Evolutionary conservation across 92 coral and sea anemone genomes (phyloP), one percentile per base, ranked within the genome.

Genomic region (Epizoanthus rinbou): DNA sequence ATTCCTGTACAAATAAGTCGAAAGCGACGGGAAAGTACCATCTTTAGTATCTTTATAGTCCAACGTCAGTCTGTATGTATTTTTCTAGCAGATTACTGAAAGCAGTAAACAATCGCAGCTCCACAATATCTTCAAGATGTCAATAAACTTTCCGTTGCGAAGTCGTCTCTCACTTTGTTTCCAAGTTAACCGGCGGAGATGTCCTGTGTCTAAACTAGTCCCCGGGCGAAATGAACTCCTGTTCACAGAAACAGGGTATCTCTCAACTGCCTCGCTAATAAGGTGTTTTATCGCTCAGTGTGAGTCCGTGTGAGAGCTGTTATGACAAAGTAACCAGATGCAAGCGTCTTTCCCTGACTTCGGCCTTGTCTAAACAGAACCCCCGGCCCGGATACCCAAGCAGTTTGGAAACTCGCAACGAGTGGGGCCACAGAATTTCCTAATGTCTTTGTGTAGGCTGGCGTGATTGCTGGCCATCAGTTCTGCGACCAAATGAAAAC

Each of bases 231-330:
- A 15, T 11, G 70, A 19, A 37, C 25, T 21, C 64, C 70, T 10
- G 68, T 63, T 76, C 81, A 23, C 71, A 39, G 57, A 78, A 62
- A 62, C 72, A 15, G 43, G 63, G 22, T n/a, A 65, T 78, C 82
- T 78, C 64, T 78, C 71, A 78, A 62, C 82, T 62, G 56, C 59
- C 21, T 70, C 28, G 72, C 39, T 78, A 78, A 78, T 43, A 60
- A 78, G 82, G 52, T 39, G 70, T 78, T 39, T 62, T 78, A 78
- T 78, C 72, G 82, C 82, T 39, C 82, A 78, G 82, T 78, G n/a
- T 47, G 82, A 37, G 82, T 10, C 72, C 69, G 64, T 75, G 68
- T 43, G 73, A 47, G 54, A 21, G 72, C 25, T 78, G 70, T 62
- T 78, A 69, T 78, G 69, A 56, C 69, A 31, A 41, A 62, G 56